Evolutionary conservation across 2,888 invertebrate species (phyloP), one percentile per base, ranked within the genome.

Genomic region (Oligia latruncula): DNA sequence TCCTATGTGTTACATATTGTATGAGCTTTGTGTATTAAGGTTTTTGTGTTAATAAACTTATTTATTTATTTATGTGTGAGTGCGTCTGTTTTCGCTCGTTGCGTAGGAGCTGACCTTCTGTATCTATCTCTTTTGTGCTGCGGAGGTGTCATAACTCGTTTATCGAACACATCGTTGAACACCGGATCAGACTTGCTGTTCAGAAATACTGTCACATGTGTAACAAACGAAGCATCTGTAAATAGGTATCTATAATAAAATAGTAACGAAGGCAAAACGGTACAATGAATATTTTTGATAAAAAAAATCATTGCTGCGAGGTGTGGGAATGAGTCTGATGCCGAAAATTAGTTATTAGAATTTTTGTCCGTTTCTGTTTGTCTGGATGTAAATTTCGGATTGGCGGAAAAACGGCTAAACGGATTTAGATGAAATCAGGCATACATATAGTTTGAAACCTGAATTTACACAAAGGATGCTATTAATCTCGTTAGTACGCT

Each of bases 61-160:
- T n/a, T n/a, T n/a, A n/a, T n/a, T n/a, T n/a, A n/a, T n/a, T n/a
- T n/a, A n/a, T 29, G 11, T 66, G n/a, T 35, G 5, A 0, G 11
- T 35, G 11, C 29, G 20, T 0, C 6, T 80, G 15, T n/a, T 35
- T 20, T 55, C 4, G 4, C n/a, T 80, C 2, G 11, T 20, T 46
- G n/a, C 4, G 3, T 23, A 64, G 8, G 9, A 82, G 9, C 8
- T 3, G 4, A 52, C 40, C 75, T 82, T 80, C 75, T 82, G 29
- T 15, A 17, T 0, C 6, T 23, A 17, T 35, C 1, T 52, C 23
- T 43, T 66, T 49, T 1, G 23, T 74, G 23, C 66, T 75, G 60
- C 58, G 40, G 71, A 68, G 76, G 66, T 72, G 29, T 81, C 79
- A 87, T 87, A 87, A 88, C 81, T 86, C 76, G 87, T 80, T 86